Evolutionary conservation across 2,888 invertebrate species (phyloP), one percentile per base, ranked within the genome.

Genomic region (Aleiodes testaceus): DNA sequence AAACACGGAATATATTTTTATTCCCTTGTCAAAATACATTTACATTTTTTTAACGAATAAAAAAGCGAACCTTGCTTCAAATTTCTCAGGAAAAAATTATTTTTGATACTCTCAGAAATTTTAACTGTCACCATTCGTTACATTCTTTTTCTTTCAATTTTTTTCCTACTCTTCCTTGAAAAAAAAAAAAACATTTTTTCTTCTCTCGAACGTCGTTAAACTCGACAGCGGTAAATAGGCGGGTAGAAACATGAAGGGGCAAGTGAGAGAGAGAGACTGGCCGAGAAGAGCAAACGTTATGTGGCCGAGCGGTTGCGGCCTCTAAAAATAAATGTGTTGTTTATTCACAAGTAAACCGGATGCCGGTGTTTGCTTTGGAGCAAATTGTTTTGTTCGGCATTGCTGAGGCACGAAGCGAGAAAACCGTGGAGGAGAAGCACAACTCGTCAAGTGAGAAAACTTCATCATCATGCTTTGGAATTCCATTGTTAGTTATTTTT

Each of bases 261-360:
- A n/a, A 53, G 42, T 63, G 63, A 68, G 20, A 36, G 36, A 36
- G 52, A 66, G 72, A 69, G 42, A 47, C 63, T 63, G 45, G 66
- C 55, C 52, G 64, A 69, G 63, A 64, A 47, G 67, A 72, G 72
- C 55, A 72, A 72, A 70, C 63, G 72, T 73, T 69, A 65, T 67
- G 74, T 66, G 69, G 69, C 67, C 73, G 68, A 75, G 52, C 73
- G 79, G 81, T 77, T 78, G 80, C 77, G 79, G 78, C 80, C 84
- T 87, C 87, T 86, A 85, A 87, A 87, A 87, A 87, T 87, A 87
- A 87, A 87, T 86, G 85, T 86, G 86, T 87, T 87, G 87, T 87
- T 87, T 87, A 87, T 87, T 87, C 87, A 86, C 86, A 87, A 87
- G 87, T 85, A 87, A 87, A 87, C 87, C 87, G 87, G 87, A 87